Evolutionary conservation across 2,113 vertebrate species (phyloP).

Genomic region (Recurvirostra avosetta): DNA sequence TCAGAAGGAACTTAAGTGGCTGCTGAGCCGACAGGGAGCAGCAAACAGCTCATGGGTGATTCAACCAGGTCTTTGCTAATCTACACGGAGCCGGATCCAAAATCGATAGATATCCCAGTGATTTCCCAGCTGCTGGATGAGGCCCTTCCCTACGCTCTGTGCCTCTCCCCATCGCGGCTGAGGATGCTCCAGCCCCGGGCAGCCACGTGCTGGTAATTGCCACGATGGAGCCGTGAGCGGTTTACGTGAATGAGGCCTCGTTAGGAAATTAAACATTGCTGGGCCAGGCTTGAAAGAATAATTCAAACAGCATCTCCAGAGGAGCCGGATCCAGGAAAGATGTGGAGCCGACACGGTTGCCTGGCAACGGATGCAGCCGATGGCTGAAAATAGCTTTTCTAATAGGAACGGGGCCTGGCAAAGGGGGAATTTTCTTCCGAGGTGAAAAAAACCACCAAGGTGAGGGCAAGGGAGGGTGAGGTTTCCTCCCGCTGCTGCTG

Average conservation of each 20-base stretch:
- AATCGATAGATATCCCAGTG: not conserved
- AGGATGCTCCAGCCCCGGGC: not conserved
- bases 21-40: not conserved
- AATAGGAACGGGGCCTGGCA: not conserved
- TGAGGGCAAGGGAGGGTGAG: not conserved
- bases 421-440: not conserved
- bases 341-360: not conserved
- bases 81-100: not conserved
- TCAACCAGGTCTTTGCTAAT: not conserved
- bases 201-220: not conserved
- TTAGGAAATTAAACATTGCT: constrained; percentile 23
- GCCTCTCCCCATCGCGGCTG: not conserved
- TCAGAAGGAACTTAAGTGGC: not conserved
- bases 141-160: not conserved
- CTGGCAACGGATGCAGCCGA: constrained; percentile 40
- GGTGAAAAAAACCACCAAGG: not conserved
- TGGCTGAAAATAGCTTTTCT: constrained; percentile 37
- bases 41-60: rapidly evolving
- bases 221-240: rapidly evolving
- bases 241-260: not conserved
- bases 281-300: not conserved
- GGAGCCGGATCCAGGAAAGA: constrained; percentile 4
- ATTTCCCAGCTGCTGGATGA: not conserved
- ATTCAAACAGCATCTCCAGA: not conserved
- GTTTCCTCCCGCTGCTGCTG: not conserved